Conservation (phyloP, 2,888 invertebrate genomes). For the Odontomyia ornata region DNA sequence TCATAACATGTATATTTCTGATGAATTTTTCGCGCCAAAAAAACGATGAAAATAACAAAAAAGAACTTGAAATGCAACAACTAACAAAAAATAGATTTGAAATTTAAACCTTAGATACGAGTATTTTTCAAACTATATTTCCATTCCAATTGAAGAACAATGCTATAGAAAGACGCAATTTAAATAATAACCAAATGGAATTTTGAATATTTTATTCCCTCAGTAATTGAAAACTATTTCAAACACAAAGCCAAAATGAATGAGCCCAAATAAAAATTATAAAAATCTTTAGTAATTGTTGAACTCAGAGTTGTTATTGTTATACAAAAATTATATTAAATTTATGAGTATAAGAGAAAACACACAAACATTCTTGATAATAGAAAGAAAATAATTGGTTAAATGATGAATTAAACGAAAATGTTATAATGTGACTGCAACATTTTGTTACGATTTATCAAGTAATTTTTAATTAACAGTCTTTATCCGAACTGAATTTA, state of each 20-base stretch:
- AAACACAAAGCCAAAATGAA: slow-evolving; percentile 3
- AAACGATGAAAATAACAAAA: neutral
- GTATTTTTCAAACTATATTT: no score
- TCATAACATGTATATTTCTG: neutral
- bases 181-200: no score
- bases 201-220: slow-evolving; percentile 14
- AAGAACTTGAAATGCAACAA: no score
- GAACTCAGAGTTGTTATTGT: slow-evolving; percentile 51
- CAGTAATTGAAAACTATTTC: neutral
- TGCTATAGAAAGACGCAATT: no score
- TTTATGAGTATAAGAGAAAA: slow-evolving; percentile 43
- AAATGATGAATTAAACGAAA: neutral
- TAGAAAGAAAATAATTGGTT: neutral
- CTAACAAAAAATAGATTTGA: no score
- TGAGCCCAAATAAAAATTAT: neutral
- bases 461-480: neutral
- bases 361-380: neutral
- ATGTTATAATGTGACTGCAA: slow-evolving; percentile 7
- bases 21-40: slow-evolving; percentile 27
- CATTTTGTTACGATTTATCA: no score
- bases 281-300: slow-evolving; percentile 47
- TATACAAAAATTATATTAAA: slow-evolving; percentile 49
- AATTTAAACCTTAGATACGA: no score
- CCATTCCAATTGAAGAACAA: no score
- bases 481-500: neutral